Conservation (phyloP, 2,888 invertebrate genomes). For the Mesochorus sp. region DNA sequence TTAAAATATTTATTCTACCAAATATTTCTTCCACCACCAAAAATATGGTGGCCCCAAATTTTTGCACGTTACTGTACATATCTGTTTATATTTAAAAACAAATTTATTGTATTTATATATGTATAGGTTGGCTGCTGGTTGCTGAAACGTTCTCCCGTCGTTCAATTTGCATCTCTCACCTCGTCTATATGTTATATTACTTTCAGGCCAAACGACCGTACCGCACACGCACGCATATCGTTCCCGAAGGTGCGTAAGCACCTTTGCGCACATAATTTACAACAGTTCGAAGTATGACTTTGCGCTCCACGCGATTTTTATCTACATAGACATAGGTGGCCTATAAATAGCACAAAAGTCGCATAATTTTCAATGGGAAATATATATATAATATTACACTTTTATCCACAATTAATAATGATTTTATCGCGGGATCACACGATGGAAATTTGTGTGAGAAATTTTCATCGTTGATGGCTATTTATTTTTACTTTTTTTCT, state of each 20-base stretch:
- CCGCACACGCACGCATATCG: too few species aligned
- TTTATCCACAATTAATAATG: background rate
- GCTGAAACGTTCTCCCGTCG: constrained; percentile 40
- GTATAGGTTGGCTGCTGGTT: constrained; percentile 18
- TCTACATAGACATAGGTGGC: background rate
- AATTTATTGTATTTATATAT: too few species aligned
- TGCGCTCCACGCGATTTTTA: constrained; percentile 46
- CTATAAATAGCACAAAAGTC: constrained; percentile 1
- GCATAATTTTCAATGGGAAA: constrained; percentile 37
- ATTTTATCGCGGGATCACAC: background rate
- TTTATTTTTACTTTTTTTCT: background rate
- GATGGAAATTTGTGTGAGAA: too few species aligned
- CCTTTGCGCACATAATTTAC: constrained; percentile 51
- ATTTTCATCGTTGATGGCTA: background rate
- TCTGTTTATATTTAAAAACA: too few species aligned
- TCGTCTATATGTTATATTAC: constrained; percentile 25
- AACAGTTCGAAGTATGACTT: constrained; percentile 29
- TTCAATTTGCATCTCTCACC: constrained; percentile 56
- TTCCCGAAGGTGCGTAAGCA: constrained; percentile 48
- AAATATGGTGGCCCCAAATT: too few species aligned
- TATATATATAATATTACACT: background rate
- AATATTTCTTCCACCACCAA: too few species aligned
- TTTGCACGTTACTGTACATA: too few species aligned
- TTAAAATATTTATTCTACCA: too few species aligned
- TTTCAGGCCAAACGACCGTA: constrained; percentile 35